Percentiles rank a stretch among this genome's conserved stretches.
phyloP scores from a whole-genome alignment of 1,140 invertebrate species.

The Physella acuta region DNA sequence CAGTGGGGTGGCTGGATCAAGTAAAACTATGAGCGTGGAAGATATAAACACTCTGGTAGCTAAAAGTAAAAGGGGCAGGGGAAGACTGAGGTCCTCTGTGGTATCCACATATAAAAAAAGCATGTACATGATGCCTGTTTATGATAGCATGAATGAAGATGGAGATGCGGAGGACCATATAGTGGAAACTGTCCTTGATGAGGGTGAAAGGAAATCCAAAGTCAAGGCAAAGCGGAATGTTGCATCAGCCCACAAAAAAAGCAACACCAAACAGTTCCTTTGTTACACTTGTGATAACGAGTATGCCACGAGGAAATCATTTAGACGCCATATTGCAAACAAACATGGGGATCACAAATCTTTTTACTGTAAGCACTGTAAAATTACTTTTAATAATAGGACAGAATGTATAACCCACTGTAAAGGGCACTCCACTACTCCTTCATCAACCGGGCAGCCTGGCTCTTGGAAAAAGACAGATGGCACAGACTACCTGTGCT shows the following conservation, averaged over 20 bases:
- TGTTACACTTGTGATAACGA: conserved; percentile 5
- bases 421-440: background rate
- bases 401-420: conserved; percentile 13
- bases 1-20: background rate
- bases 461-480: background rate
- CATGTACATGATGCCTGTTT: conserved; percentile 13
- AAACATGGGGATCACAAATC: conserved; percentile 1
- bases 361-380: conserved; percentile 13
- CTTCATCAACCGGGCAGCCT: background rate
- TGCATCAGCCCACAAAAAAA: background rate
- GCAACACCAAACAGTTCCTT: background rate
- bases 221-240: background rate
- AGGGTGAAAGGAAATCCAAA: background rate
- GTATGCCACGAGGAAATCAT: conserved; percentile 14
- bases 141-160: conserved; percentile 12
- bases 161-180: conserved; percentile 2
- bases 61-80: background rate
- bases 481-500: conserved; percentile 1
- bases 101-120: background rate
- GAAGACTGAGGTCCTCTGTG: no score
- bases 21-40: background rate
- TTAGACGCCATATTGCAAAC: conserved; percentile 3
- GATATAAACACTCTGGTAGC: background rate
- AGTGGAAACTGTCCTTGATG: conserved; percentile 2
- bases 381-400: conserved; percentile 8